Evolutionary conservation across 2,888 invertebrate genomes (phyloP), one percentile per base, ranked within the genome.

Genomic region (Sesia bembeciformis): DNA sequence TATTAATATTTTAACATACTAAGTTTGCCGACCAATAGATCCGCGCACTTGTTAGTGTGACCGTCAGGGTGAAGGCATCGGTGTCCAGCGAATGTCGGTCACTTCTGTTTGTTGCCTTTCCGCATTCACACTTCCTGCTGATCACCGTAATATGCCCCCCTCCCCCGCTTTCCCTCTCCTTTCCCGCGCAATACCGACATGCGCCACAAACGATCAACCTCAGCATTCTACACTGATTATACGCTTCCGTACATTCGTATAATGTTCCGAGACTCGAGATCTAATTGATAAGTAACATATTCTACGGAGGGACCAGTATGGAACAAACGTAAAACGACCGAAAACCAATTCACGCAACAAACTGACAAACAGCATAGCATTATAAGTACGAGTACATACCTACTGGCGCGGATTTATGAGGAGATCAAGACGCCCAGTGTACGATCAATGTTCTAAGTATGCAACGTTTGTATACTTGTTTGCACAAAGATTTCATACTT

Each of bases 71-170:
- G 46, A 8, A n/a, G 46, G n/a, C 46, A 46, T 46, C 46, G 46
- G 23, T 46, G 46, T 46, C 46, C 46, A 46, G 55, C 58, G 59
- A 65, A 62, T 62, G 62, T 66, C 57, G 61, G 62, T 61, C 60
- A 62, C 58, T 59, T 46, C 59, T 61, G 63, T 62, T 60, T 56
- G 56, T 58, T 60, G 56, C 62, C 68, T 73, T 74, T 74, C 74
- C 74, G 74, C 62, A 66, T 72, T 58, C 23, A 46, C 60, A 72
- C 66, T 74, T 74, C 74, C 74, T 68, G 72, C 60, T 55, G 56
- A 57, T 49, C 55, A 54, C 65, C 54, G 57, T 51, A n/a, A 23
- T 8, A 46, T n/a, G 46, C n/a, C n/a, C 46, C 23, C n/a, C 8
- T 7, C 46, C n/a, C n/a, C 46, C n/a, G 8, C 1, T 46, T 46